Evolutionary conservation across 2,888 invertebrate species (phyloP), one percentile per base, ranked within the genome.

Genomic region (Sarcophaga rosellei): DNA sequence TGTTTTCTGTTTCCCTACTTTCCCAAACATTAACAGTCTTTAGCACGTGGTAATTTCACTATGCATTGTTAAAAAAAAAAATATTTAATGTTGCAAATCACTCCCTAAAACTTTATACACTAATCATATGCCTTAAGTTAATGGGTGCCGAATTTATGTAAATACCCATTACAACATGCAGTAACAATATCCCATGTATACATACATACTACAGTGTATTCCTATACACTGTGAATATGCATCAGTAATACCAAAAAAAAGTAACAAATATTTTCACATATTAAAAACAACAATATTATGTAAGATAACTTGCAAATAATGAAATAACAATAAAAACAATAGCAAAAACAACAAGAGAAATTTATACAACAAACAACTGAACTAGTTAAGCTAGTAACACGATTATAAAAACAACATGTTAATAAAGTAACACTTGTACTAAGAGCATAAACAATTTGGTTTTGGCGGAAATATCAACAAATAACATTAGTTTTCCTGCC

Each of bases 381-480:
- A 35, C 2, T n/a, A n/a, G 35, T 0, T 20, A 23, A 23, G 21
- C 44, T 74, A 62, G 17, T 47, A 69, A 47, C 15, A 17, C 61
- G 45, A 69, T 25, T 63, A 61, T 70, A 45, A 69, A 75, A 82
- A 79, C 69, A 75, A 79, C 84, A 79, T 79, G 84, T 79, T 79
- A 84, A 79, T 84, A 75, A 75, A 84, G 84, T 72, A 79, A 79
- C 79, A 84, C 75, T 84, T 84, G 70, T 84, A 84, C 79, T 75
- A 75, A 84, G 65, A 79, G 70, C 79, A 84, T 84, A 84, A 84
- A 79, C 78, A 84, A 84, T 84, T 84, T 84, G 74, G 83, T 84
- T 79, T 73, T 84, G 47, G 74, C 75, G 84, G 70, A 84, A 66
- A 84, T 84, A 84, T 84, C 74, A 84, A 75, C 84, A 84, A 79